These are phyloP conservation scores for Puntigrus tetrazona DNA, from an alignment of 2,113 vertebrate genomes.

Conservation along the genomic window DNA sequence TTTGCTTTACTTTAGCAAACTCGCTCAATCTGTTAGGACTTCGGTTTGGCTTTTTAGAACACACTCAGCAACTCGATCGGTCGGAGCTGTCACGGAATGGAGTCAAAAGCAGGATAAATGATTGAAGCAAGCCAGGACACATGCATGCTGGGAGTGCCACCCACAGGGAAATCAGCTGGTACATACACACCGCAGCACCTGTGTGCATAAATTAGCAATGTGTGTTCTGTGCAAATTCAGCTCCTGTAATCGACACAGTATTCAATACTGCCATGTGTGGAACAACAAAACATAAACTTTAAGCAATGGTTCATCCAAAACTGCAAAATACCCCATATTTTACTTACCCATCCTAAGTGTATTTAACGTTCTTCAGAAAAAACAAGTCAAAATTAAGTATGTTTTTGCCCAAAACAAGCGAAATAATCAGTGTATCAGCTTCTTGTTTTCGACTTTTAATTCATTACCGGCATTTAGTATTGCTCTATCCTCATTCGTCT, in stretches of 20 bases:
- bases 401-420: no score
- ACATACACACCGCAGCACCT: neutral
- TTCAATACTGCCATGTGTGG: neutral
- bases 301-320: neutral
- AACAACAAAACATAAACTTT: neutral
- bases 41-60: constrained; percentile 6
- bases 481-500: no score
- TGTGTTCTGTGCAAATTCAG: neutral
- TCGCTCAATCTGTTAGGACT: constrained; percentile 23
- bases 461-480: no score
- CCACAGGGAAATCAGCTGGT: constrained; percentile 17
- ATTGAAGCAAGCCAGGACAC: neutral
- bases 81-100: neutral
- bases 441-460: no score
- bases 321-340: no score
- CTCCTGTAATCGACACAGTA: neutral
- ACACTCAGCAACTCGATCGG: constrained; percentile 28
- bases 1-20: constrained; percentile 35
- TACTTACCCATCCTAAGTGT: no score
- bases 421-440: no score
- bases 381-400: no score
- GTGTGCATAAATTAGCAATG: neutral
- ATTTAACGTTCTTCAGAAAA: no score
- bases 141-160: constrained; percentile 11
- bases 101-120: neutral